These are phyloP conservation scores for Himalopsyche kuldschensis DNA, from an alignment of 2,888 invertebrate genomes.

Conservation along the genomic window DNA sequence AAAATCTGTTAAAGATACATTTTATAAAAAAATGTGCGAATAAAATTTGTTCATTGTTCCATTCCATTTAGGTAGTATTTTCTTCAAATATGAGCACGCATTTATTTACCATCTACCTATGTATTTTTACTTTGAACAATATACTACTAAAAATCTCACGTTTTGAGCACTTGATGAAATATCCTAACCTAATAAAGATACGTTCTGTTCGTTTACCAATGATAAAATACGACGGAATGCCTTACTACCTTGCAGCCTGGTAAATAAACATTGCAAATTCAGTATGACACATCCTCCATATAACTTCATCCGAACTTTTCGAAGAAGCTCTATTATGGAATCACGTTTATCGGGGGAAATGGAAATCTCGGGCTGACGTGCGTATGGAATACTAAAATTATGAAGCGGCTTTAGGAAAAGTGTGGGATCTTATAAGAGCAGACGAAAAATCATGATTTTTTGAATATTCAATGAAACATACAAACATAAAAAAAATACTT, in stretches of 20 bases:
- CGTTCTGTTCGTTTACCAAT: background rate
- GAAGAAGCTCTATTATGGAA: constrained; percentile 31
- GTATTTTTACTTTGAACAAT: too few relatives aligned
- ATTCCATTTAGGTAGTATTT: too few relatives aligned
- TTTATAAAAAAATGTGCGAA: too few relatives aligned
- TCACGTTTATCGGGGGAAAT: constrained; percentile 38
- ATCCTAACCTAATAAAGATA: background rate
- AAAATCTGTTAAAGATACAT: too few relatives aligned
- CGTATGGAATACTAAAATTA: constrained; percentile 32
- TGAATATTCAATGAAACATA: too few relatives aligned
- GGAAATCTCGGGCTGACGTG: constrained; percentile 32
- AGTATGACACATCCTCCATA: constrained; percentile 19
- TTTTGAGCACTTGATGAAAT: background rate
- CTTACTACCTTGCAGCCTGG: background rate
- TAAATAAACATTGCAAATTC: constrained; percentile 6
- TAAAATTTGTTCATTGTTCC: too few relatives aligned
- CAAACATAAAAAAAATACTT: too few relatives aligned
- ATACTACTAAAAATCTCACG: too few relatives aligned
- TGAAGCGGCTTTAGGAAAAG: background rate
- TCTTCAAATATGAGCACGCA: too few relatives aligned
- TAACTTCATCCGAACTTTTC: constrained; percentile 26
- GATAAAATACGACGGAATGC: background rate
- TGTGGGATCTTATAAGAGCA: background rate
- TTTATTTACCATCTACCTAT: too few relatives aligned
- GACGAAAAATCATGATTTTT: background rate